Base-by-base conservation (phyloP, 2,888 invertebrate genomes). In the Catonia carolina region DNA sequence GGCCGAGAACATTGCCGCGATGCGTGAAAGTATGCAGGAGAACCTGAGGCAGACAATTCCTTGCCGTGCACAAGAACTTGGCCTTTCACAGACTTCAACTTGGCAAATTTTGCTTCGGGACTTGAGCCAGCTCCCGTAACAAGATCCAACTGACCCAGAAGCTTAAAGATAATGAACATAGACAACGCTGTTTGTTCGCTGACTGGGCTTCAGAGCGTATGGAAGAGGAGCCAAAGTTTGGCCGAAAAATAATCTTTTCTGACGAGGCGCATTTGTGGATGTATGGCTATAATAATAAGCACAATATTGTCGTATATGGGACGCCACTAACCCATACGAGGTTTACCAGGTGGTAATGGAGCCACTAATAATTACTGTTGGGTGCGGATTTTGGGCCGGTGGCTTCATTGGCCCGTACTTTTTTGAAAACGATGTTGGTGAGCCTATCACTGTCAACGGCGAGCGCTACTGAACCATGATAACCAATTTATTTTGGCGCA, bases 21-120 rank as follows among this genome's bases (percentile, higher is more conserved):
- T 67, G 67, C 59, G 68, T 67, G 60, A 68, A 69, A 61, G 65
- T 65, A 56, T 62, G 66, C 55, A 64, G 63, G 57, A 67, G 56
- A 67, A 66, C 58, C 64, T 64, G 61, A 66, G 62, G 64, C 62
- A 67, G 66, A 67, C 65, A 54, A 68, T 69, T 68, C 59, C 66
- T 60, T 66, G 66, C 54, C 65, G 64, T 59, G 60, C 62, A 64
- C 61, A 64, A 62, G 55, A 63, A 63, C 59, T 67, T 55, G 60
- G 63, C 60, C 63, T 66, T 65, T 65, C 62, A 61, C 61, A 63
- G 59, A 64, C 66, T 60, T 64, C 66, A 66, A 65, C 61, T 59
- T 64, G 61, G 62, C 65, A 59, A 62, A 60, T 61, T 64, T 64
- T 63, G 55, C 56, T 50, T 58, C 55, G 52, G 50, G 62, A 64